Evolutionary conservation across 2,888 invertebrate species (phyloP).

Genomic region (Meghimatium bilineatum): DNA sequence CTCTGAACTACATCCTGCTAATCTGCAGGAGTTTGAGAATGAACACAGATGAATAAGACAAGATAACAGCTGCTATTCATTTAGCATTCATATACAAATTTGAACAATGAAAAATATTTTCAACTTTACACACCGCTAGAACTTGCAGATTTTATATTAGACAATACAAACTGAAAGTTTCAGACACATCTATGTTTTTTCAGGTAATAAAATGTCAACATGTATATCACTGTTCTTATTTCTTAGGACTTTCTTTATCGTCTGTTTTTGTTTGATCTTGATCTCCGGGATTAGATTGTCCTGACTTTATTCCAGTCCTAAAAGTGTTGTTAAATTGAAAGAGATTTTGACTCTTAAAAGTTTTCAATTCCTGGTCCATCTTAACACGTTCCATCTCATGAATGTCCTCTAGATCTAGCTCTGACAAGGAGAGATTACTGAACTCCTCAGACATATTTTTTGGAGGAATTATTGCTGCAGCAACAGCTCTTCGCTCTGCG

Average conservation of each 20-base stretch:
- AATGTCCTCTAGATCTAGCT: neutral
- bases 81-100: no score
- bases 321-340: neutral
- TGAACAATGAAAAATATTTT: no score
- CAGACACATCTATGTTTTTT: no score
- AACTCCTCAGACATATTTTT: conserved; percentile 38
- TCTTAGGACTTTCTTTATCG: neutral
- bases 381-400: neutral
- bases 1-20: no score
- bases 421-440: neutral
- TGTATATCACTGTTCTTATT: neutral
- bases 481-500: conserved; percentile 85
- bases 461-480: conserved; percentile 80
- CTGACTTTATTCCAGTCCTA: neutral
- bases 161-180: no score
- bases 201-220: no score
- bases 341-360: neutral
- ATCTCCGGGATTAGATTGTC: neutral
- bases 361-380: neutral
- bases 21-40: no score
- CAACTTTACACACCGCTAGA: no score
- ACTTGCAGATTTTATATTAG: no score
- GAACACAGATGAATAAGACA: no score
- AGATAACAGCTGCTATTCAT: no score
- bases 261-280: neutral